Evolutionary conservation across 2,113 vertebrate genomes (phyloP).

Genomic region (Ifrita kowaldi): DNA sequence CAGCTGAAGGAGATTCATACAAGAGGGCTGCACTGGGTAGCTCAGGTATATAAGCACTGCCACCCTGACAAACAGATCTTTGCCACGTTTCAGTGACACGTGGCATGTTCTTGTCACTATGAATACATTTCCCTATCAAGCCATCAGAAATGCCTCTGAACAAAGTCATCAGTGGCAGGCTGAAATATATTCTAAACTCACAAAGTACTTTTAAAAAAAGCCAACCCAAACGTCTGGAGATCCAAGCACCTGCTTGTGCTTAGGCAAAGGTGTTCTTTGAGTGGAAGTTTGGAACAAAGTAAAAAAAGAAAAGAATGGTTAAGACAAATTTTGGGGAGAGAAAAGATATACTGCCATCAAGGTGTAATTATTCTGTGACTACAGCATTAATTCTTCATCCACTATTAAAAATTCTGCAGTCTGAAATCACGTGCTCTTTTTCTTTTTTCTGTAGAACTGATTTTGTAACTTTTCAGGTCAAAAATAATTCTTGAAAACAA

Average conservation of each 20-base stretch:
- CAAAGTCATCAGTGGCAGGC: neutral
- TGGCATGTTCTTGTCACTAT: neutral
- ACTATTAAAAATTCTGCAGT: neutral
- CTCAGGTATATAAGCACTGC: neutral
- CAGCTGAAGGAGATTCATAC: neutral
- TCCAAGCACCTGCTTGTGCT: neutral
- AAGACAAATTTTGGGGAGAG: neutral
- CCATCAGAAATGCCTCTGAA: neutral
- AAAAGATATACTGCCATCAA: neutral
- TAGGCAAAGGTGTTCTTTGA: neutral
- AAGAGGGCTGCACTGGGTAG: accelerated
- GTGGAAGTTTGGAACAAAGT: neutral
- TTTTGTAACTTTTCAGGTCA: neutral
- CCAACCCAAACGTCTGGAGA: accelerated
- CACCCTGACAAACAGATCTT: neutral
- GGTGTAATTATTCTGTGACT: neutral
- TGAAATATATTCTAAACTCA: neutral
- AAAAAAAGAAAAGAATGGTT: neutral
- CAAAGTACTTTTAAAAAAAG: neutral
- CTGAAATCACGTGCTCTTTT: neutral
- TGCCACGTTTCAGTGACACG: neutral
- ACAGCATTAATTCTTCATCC: neutral
- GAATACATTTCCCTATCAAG: neutral
- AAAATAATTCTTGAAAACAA: neutral
- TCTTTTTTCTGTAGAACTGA: neutral